A percentile compares a stretch with the other conserved stretches of the same genome.
These are phyloP conservation scores for Petrocephalus schoutedeni DNA, from an alignment of 2,797 vertebrate genomes.

Conservation along the genomic window DNA sequence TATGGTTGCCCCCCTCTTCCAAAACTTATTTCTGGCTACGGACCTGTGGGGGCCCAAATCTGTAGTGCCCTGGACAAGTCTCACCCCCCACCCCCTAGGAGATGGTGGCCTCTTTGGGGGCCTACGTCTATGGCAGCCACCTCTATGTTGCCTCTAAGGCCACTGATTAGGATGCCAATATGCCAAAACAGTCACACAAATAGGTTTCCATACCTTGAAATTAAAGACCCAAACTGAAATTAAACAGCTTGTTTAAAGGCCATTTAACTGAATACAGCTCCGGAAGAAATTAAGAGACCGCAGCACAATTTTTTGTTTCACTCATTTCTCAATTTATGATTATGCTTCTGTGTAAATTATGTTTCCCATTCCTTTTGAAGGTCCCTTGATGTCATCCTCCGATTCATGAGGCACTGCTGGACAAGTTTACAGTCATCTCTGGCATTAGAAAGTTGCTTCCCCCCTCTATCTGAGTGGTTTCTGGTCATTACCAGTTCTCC, in stretches of 20 bases:
- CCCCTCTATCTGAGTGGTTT: too few relatives aligned
- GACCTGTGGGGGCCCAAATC: neutral
- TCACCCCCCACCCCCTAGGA: neutral
- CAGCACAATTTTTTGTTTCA: too few relatives aligned
- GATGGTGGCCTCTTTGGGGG: neutral
- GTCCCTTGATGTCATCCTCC: too few relatives aligned
- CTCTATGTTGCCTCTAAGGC: neutral
- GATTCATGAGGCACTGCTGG: too few relatives aligned
- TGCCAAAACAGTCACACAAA: neutral
- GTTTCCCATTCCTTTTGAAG: too few relatives aligned
- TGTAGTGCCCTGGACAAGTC: neutral
- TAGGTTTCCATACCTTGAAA: neutral
- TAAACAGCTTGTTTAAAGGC: neutral
- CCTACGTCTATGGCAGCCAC: neutral
- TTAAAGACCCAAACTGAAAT: neutral
- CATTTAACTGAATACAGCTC: neutral
- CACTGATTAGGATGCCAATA: neutral
- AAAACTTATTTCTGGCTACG: neutral
- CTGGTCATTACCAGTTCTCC: too few relatives aligned
- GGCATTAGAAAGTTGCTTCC: too few relatives aligned
- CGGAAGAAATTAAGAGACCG: too few relatives aligned
- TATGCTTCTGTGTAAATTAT: too few relatives aligned
- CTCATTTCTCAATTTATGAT: too few relatives aligned
- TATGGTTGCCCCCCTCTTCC: neutral
- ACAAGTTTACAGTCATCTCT: too few relatives aligned